Base-by-base conservation (phyloP, 37 sponge, comb jelly and placozoan genomes). In the Cliona cf. orientalis region DNA sequence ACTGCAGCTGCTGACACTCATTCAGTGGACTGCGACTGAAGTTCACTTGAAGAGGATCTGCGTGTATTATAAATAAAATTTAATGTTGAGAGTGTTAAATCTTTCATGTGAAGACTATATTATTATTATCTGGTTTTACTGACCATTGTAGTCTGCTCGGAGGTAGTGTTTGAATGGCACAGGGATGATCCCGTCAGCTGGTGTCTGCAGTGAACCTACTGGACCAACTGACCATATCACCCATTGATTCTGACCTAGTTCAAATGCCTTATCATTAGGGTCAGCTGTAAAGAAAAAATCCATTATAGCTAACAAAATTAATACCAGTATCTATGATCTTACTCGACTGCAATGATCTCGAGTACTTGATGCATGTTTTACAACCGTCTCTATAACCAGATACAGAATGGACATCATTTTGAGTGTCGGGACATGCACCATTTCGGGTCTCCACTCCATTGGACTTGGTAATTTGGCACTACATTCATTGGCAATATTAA, bases 401-500 rank as follows among this genome's bases (percentile, higher is more conserved):
- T 19, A 80, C 38, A 66, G 25, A 12, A 37, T 33, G 32, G 35
- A 35, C 42, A 39, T 67, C 58, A n/a, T 80, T 66, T 28, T 19
- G 19, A 5, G 37, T 21, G 40, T 80, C 80, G 5, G 80, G 80
- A 80, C 80, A 80, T 3, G 60, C 80, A 11, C 80, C 80, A 12
- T 25, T 29, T 25, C 80, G 58, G 34, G n/a, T 42, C 14, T 19
- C 14, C 14, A 19, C 53, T 49, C 53, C 53, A 49, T 49, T 14
- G 14, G n/a, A n/a, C n/a, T n/a, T n/a, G n/a, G n/a, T n/a, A n/a
- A n/a, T n/a, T n/a, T n/a, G n/a, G n/a, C n/a, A n/a, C n/a, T n/a
- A n/a, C n/a, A n/a, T n/a, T n/a, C n/a, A n/a, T n/a, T n/a, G n/a
- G n/a, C n/a, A n/a, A n/a, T n/a, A n/a, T n/a, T n/a, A n/a, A n/a